Evolutionary conservation across 2,888 invertebrate genomes (phyloP).

Genomic region (Mythimna albipuncta): DNA sequence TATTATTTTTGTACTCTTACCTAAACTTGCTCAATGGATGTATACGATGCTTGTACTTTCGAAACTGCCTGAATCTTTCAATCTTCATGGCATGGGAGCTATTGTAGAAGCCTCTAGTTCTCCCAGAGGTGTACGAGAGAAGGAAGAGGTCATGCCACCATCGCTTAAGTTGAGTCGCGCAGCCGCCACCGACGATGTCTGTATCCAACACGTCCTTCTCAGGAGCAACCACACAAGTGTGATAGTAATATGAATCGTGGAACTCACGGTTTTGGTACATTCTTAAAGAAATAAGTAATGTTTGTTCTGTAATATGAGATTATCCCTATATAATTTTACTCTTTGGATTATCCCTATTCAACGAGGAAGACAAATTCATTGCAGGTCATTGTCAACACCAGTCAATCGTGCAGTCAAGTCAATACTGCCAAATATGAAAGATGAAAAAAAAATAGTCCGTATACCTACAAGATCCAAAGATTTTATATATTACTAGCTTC

Average conservation of each 20-base stretch:
- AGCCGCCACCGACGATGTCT: slow-evolving; percentile 45
- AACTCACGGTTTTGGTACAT: slow-evolving; percentile 28
- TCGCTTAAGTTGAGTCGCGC: slow-evolving; percentile 10
- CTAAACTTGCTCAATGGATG: slow-evolving; percentile 59
- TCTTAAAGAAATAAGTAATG: neutral
- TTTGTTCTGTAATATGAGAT: no score
- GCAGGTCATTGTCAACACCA: no score
- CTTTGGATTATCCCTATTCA: no score
- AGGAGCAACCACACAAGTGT: slow-evolving; percentile 49
- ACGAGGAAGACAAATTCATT: no score
- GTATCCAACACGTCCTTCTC: slow-evolving; percentile 53
- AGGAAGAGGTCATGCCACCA: slow-evolving; percentile 60
- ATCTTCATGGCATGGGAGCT: slow-evolving; percentile 57
- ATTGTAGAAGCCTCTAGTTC: slow-evolving; percentile 37
- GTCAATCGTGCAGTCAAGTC: no score
- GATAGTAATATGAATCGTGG: slow-evolving; percentile 49
- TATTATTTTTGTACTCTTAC: slow-evolving; percentile 17
- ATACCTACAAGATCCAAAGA: no score
- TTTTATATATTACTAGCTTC: no score
- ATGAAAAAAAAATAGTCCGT: no score
- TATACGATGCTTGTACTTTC: slow-evolving; percentile 51
- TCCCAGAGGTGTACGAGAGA: slow-evolving; percentile 34
- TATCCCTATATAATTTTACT: no score
- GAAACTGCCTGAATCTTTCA: slow-evolving; percentile 53
- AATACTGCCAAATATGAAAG: no score